Conservation (phyloP, 2,797 vertebrate genomes). For the Sibirionetta formosa region DNA sequence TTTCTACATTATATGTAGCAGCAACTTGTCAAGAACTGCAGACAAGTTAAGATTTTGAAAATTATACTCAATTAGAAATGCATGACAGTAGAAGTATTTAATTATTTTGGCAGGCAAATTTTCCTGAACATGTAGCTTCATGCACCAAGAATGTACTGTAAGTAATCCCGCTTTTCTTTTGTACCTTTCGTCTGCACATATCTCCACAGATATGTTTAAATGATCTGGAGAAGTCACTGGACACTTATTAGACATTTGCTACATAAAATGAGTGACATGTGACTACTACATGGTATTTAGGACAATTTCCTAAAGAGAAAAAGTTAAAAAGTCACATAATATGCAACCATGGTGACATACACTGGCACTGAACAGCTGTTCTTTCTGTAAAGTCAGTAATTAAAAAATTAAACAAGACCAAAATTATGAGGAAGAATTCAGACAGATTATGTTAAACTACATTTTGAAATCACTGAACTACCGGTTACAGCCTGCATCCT, state of each 20-base stretch:
- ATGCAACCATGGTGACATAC: background rate
- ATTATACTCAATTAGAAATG: slow-evolving; percentile 59
- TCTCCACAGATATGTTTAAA: slow-evolving; percentile 12
- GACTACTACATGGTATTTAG: background rate
- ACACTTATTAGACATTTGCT: slow-evolving; percentile 17
- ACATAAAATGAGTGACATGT: background rate
- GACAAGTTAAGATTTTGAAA: slow-evolving; percentile 49
- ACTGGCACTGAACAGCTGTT: background rate
- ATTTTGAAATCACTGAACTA: background rate
- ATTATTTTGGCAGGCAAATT: slow-evolving; percentile 58
- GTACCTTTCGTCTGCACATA: slow-evolving; percentile 43
- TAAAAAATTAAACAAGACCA: background rate
- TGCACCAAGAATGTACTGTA: slow-evolving; percentile 20
- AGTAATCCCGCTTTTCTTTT: slow-evolving; percentile 65
- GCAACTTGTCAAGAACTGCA: slow-evolving; percentile 63
- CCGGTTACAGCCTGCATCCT: background rate
- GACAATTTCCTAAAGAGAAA: background rate
- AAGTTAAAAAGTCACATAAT: background rate
- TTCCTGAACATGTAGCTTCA: slow-evolving; percentile 69
- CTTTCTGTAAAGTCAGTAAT: background rate
- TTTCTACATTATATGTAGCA: slow-evolving; percentile 8
- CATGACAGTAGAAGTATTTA: slow-evolving; percentile 54
- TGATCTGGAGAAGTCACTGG: slow-evolving; percentile 45
- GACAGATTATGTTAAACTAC: background rate
- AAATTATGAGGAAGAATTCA: slow-evolving; percentile 17